Percentiles rank a stretch among this genome's conserved stretches.
These are phyloP conservation scores for Matsumurasca onukii DNA, from an alignment of 1,140 invertebrate species.

Conservation along the genomic window DNA sequence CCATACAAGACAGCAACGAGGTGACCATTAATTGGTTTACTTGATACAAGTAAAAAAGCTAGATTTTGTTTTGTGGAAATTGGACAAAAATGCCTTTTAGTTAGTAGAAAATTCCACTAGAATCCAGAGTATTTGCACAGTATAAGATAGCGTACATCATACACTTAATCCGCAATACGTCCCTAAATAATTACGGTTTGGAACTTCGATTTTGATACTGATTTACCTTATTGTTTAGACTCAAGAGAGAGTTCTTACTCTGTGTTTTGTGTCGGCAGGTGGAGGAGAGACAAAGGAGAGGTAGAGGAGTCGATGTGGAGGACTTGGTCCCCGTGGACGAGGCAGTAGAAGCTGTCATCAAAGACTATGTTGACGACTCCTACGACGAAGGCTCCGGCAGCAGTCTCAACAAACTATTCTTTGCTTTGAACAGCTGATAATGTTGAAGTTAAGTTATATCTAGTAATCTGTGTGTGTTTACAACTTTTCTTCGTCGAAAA, in stretches of 20 bases:
- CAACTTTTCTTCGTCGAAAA: too few species aligned
- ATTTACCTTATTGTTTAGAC: too few species aligned
- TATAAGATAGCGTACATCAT: background rate
- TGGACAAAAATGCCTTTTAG: background rate
- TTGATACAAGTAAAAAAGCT: background rate
- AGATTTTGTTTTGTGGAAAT: background rate
- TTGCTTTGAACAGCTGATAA: too few species aligned
- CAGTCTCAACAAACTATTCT: too few species aligned
- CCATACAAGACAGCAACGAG: slow-evolving; percentile 37
- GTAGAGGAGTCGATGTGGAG: slow-evolving; percentile 28
- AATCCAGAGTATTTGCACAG: background rate
- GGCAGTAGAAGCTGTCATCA: slow-evolving; percentile 1
- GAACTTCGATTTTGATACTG: background rate
- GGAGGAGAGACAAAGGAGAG: slow-evolving; percentile 23
- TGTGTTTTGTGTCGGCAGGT: too few species aligned
- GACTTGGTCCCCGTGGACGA: slow-evolving; percentile 33
- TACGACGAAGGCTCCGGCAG: slow-evolving; percentile 12
- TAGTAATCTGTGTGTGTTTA: too few species aligned
- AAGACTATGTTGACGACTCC: slow-evolving; percentile 16
- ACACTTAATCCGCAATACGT: background rate
- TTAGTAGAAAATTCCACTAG: background rate
- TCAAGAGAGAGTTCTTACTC: too few species aligned
- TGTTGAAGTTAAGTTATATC: too few species aligned
- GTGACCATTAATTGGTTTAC: background rate
- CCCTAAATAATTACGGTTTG: background rate